These are phyloP conservation scores for Astreopora myriophthalma DNA, from an alignment of 64 coral and sea anemone genomes.

Conservation along the genomic window DNA sequence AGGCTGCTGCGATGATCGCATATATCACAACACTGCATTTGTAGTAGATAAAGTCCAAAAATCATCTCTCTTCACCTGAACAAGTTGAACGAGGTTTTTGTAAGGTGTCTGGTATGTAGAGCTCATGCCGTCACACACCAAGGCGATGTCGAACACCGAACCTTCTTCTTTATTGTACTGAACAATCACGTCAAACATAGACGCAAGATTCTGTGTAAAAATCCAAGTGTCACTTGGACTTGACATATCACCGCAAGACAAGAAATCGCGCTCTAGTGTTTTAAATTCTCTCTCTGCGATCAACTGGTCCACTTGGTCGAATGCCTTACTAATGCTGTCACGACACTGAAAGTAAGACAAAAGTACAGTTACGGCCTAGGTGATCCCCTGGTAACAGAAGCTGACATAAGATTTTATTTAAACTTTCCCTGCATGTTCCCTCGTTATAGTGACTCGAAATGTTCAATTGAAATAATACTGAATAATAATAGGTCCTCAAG, in stretches of 20 bases:
- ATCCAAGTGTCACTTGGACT: constrained; percentile 62
- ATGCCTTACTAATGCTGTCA: constrained; percentile 69
- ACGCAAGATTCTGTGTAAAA: constrained; percentile 57
- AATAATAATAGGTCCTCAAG: no score
- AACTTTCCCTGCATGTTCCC: no score
- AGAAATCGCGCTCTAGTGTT: constrained; percentile 69
- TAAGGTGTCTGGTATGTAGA: constrained; percentile 56
- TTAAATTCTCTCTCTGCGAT: constrained; percentile 44
- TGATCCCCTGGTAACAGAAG: no score
- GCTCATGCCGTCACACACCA: constrained; percentile 59
- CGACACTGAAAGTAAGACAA: constrained; percentile 50
- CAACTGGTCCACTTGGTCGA: constrained; percentile 59
- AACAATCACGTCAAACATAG: constrained; percentile 57
- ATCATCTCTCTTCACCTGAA: constrained; percentile 32
- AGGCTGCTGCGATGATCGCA: no score
- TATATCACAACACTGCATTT: no score
- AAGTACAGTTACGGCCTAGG: neutral
- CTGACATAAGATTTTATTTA: no score
- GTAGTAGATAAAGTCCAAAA: neutral
- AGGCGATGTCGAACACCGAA: constrained; percentile 7
- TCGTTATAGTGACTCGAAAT: no score
- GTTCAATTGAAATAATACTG: no score
- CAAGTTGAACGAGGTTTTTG: constrained; percentile 34
- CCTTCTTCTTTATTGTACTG: constrained; percentile 78
- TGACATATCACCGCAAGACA: constrained; percentile 70